Evolutionary conservation across 2,888 invertebrate genomes (phyloP).

Genomic region (Euplexia lucipara): DNA sequence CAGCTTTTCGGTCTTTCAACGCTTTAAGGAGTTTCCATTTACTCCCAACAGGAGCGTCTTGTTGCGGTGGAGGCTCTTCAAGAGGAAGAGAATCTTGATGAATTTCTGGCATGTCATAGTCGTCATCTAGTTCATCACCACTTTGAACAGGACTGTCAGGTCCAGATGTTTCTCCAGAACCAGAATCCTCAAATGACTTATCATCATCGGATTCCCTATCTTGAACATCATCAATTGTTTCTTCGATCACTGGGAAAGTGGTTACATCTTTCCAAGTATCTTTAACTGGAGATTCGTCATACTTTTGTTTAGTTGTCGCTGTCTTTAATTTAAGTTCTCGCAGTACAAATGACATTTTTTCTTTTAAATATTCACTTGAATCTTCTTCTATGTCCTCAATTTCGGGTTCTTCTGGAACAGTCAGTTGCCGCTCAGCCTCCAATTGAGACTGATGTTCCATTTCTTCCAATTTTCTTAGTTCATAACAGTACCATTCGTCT

Average conservation of each 20-base stretch:
- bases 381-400: slow-evolving; percentile 88
- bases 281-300: slow-evolving; percentile 81
- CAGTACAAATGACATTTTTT: slow-evolving; percentile 95
- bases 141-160: slow-evolving; percentile 96
- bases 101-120: slow-evolving; percentile 89
- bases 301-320: slow-evolving; percentile 83
- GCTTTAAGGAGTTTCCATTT: slow-evolving; percentile 98
- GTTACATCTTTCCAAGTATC: slow-evolving; percentile 88
- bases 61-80: slow-evolving; percentile 81
- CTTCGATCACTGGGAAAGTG: slow-evolving; percentile 88
- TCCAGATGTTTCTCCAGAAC: slow-evolving; percentile 96
- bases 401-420: slow-evolving; percentile 91
- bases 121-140: slow-evolving; percentile 93
- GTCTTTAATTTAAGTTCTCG: slow-evolving; percentile 94
- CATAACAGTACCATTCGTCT: slow-evolving; percentile 98
- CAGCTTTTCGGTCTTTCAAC: slow-evolving; percentile 96
- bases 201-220: slow-evolving; percentile 80
- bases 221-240: slow-evolving; percentile 79
- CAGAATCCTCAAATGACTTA: slow-evolving; percentile 91
- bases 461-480: slow-evolving; percentile 96
- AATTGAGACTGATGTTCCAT: slow-evolving; percentile 94
- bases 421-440: slow-evolving; percentile 92
- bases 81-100: slow-evolving; percentile 75
- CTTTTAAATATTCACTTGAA: slow-evolving; percentile 93
- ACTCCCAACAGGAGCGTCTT: slow-evolving; percentile 93